Percentiles rank a stretch among this genome's conserved stretches.
Conservation (phyloP, 2,888 invertebrate species). For the Epinotia demarniana region DNA sequence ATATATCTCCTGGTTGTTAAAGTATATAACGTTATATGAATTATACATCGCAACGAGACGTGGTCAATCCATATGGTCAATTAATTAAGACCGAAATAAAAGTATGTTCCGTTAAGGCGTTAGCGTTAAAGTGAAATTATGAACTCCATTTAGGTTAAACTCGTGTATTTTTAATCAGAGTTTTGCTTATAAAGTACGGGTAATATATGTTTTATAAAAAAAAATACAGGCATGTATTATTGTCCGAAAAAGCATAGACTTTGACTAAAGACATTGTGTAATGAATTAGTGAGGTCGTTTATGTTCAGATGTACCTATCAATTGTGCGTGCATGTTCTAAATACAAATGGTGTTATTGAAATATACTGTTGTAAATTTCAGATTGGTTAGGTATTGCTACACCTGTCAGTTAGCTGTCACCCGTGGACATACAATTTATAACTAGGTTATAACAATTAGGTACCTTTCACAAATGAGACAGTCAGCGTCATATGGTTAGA, state of each 20-base stretch:
- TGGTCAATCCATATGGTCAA: conserved; percentile 78
- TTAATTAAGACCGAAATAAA: conserved; percentile 74
- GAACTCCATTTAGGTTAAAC: conserved; percentile 56
- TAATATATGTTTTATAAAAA: background rate
- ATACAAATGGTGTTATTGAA: conserved; percentile 26
- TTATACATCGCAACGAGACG: conserved; percentile 62
- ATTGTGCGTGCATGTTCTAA: conserved; percentile 25
- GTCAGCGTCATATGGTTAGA: too few relatives aligned
- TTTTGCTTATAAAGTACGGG: conserved; percentile 46
- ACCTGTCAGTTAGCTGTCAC: background rate
- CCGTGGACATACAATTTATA: background rate
- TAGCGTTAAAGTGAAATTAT: conserved; percentile 65
- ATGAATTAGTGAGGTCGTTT: conserved; percentile 29
- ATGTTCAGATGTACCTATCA: conserved; percentile 34
- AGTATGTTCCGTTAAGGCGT: conserved; percentile 68
- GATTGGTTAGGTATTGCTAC: background rate
- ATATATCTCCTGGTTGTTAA: conserved; percentile 80
- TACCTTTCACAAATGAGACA: too few relatives aligned
- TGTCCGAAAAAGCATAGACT: conserved; percentile 41
- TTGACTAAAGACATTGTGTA: conserved; percentile 48
- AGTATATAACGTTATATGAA: conserved; percentile 64
- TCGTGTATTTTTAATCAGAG: conserved; percentile 62
- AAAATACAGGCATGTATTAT: conserved; percentile 3
- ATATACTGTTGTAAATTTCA: background rate
- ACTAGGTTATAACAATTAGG: too few relatives aligned